Evolutionary conservation across 2,888 invertebrate species (phyloP), one percentile per base, ranked within the genome.

Genomic region (Thecocarcelia acutangulata): DNA sequence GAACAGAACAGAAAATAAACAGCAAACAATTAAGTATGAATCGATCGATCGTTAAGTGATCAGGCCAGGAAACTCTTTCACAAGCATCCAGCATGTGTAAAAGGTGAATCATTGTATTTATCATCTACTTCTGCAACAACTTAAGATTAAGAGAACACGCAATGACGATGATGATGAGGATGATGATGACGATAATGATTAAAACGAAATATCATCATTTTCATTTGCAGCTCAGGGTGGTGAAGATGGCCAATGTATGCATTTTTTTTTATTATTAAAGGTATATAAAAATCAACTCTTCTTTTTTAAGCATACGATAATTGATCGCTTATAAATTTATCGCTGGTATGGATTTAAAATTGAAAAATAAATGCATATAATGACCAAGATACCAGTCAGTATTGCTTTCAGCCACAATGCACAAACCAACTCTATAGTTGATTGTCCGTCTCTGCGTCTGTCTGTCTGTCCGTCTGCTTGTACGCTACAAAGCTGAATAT

Each of bases 281-380:
- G 58, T 54, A 69, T 54, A 73, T 52, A 69, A 73, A 82, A 73
- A 73, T 73, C 59, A 72, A 66, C 59, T 44, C 44, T 64, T 68
- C 52, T 56, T 6, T 74, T 82, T 69, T 75, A 82, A 78, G 66
- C 74, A 70, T 77, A 74, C 78, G 66, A 80, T 88, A 87, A 88
- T 88, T 87, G 88, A 88, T 87, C 87, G 88, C 88, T 87, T 88
- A 87, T 86, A 87, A 86, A 87, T 81, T 73, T 79, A 79, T 79
- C 78, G 69, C 21, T 76, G 72, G 58, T 81, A 75, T 78, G 74
- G 74, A 82, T 82, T 82, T 70, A 72, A 82, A 82, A 75, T 69
- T 75, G 21, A 70, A 82, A 78, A 73, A 73, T 73, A 78, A 82
- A 82, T 78, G 78, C 74, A 82, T 82, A 74, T 82, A 78, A 78